Evolutionary conservation across 2,113 vertebrate species (phyloP).

Genomic region (Silurus meridionalis): DNA sequence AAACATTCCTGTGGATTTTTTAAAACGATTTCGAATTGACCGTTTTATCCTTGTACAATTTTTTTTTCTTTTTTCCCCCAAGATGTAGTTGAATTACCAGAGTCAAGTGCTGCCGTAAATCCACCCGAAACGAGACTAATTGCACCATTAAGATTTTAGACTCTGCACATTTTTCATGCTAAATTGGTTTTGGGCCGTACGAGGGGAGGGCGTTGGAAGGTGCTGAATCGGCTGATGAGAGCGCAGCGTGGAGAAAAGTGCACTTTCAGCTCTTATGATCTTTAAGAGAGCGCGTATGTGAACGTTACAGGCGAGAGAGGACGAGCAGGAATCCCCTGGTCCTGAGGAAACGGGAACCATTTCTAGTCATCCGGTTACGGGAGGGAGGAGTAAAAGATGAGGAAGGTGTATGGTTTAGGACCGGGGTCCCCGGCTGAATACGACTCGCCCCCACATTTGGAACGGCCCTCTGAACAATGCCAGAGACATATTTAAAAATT

Average conservation of each 20-base stretch:
- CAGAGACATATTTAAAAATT: no score
- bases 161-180: slow-evolving; percentile 59
- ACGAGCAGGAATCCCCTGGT: slow-evolving; percentile 24
- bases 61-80: slow-evolving; percentile 46
- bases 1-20: no score
- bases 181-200: slow-evolving; percentile 56
- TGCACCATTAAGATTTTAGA: slow-evolving; percentile 67
- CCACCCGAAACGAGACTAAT: slow-evolving; percentile 65
- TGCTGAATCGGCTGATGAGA: slow-evolving; percentile 68
- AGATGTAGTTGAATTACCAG: slow-evolving; percentile 57
- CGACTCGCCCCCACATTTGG: no score
- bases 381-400: no score
- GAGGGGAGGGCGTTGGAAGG: slow-evolving; percentile 41
- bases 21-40: neutral
- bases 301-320: slow-evolving; percentile 7
- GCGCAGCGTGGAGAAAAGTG: slow-evolving; percentile 62
- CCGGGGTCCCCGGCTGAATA: no score
- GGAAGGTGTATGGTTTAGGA: no score
- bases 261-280: slow-evolving; percentile 72
- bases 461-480: no score
- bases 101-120: slow-evolving; percentile 61
- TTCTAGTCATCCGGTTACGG: no score
- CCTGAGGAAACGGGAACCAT: neutral
- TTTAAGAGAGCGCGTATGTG: slow-evolving; percentile 60
- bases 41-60: slow-evolving; percentile 52